Evolutionary conservation across 2,113 vertebrate species (phyloP), one percentile per base, ranked within the genome.

Genomic region (Protomyctophum bolini): DNA sequence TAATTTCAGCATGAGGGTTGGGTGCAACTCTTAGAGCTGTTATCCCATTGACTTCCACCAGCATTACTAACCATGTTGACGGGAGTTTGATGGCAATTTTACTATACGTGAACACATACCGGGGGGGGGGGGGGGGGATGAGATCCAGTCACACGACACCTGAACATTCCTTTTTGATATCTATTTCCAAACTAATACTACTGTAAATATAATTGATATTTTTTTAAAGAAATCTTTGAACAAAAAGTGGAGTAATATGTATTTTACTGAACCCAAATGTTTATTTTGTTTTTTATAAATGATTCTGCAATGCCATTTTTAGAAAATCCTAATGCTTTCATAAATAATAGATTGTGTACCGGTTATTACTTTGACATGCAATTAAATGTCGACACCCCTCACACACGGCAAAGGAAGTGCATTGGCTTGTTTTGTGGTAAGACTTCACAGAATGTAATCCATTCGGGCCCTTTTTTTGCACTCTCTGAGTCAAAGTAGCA

Each of bases 371-470:
- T 56, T 76, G 78, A 88, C 79, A 68, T 69, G 72, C 63, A 51
- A 71, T 76, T 79, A 74, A 85, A 89, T 81, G 57, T 67, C 66
- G 66, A 66, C 50, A 72, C 62, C 41, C 59, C n/a, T 48, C 5
- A 9, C 5, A 2, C 65, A 54, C 66, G 71, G 76, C 58, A 63
- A 61, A 79, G 81, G 80, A 86, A 65, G 73, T 76, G 88, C 84
- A 70, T 51, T 29, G 66, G 82, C 90, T 61, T 82, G 81, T 86
- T 88, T 82, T 76, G 77, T 75, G 81, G 84, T 8, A 12, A 83
- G 72, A 72, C 79, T 67, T 61, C 70, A 73, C 33, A 41, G 33
- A 41, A 41, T 41, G 33, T 41, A 41, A 41, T 41, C 33, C 33
- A 41, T 41, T 41, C 5, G 33, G 33, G 33, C 33, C 33, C 33